Evolutionary conservation across 2,797 vertebrate genomes (phyloP).

Genomic region (Tangara arthus): DNA sequence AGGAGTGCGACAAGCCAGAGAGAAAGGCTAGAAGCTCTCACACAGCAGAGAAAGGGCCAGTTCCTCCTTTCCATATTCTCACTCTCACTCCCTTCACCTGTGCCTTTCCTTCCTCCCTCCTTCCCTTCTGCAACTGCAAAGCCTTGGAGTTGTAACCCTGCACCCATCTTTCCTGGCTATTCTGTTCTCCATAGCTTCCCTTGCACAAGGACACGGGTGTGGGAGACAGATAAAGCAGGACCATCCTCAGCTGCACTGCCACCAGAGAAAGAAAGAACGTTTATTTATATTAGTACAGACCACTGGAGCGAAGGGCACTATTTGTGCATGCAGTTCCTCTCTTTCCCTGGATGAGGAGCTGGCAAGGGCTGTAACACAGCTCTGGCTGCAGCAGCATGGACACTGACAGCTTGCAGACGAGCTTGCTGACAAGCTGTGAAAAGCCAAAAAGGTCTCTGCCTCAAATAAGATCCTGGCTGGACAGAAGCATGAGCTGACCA

Average conservation of each 20-base stretch:
- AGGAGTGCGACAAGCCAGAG: background rate
- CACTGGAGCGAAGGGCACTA: background rate
- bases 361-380: background rate
- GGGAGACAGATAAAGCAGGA: background rate
- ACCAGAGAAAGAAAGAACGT: background rate
- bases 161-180: background rate
- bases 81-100: rapidly evolving
- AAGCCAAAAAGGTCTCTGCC: background rate
- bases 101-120: background rate
- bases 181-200: rapidly evolving
- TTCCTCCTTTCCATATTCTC: rapidly evolving
- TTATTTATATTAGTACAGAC: background rate
- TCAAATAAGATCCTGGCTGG: background rate
- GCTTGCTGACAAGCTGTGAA: background rate
- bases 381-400: background rate
- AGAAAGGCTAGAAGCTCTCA: background rate
- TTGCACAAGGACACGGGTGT: background rate
- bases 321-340: background rate
- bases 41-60: background rate
- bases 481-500: background rate
- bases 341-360: background rate
- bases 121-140: background rate
- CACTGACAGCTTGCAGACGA: background rate
- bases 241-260: background rate
- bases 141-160: background rate